Percentiles rank a stretch among this genome's conserved stretches.
These are phyloP conservation scores for Furcula furcula DNA, from an alignment of 2,888 invertebrate species.

Conservation along the genomic window DNA sequence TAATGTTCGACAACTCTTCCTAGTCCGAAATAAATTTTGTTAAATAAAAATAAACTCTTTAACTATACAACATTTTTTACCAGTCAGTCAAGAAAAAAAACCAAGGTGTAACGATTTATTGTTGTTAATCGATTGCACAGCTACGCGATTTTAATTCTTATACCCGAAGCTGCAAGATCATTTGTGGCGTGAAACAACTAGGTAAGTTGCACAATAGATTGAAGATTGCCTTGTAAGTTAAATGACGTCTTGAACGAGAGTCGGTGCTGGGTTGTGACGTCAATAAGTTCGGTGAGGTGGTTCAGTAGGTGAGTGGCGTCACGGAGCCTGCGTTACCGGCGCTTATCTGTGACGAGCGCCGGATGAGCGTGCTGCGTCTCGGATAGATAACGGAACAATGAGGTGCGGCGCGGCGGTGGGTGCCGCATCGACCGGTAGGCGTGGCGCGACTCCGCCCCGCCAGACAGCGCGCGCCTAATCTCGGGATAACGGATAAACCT, in stretches of 20 bases:
- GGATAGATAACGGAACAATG: slow-evolving; percentile 76
- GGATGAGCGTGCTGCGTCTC: slow-evolving; percentile 72
- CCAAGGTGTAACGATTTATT: not conserved
- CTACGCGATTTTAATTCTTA: slow-evolving; percentile 19
- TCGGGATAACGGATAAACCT: slow-evolving; percentile 78
- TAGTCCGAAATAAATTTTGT: not conserved
- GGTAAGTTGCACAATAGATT: slow-evolving; percentile 26
- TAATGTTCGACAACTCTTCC: not conserved
- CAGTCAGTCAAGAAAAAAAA: not conserved
- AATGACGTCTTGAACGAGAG: slow-evolving; percentile 25
- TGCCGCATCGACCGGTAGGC: slow-evolving; percentile 76
- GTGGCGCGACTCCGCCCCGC: slow-evolving; percentile 73
- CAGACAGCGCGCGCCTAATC: slow-evolving; percentile 73
- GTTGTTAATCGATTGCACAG: not conserved
- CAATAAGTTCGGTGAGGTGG: slow-evolving; percentile 14
- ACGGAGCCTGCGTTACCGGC: slow-evolving; percentile 46
- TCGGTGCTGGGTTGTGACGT: slow-evolving; percentile 4
- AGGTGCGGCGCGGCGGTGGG: slow-evolving; percentile 45
- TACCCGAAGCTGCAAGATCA: slow-evolving; percentile 14
- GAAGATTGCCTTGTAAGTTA: slow-evolving; percentile 11
- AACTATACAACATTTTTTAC: not conserved
- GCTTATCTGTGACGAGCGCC: slow-evolving; percentile 67
- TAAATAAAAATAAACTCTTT: not conserved
- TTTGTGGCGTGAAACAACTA: slow-evolving; percentile 14
- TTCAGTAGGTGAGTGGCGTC: slow-evolving; percentile 5